These are phyloP conservation scores for Syngnathus rostellatus DNA, from an alignment of 2,797 vertebrate species.

Conservation along the genomic window DNA sequence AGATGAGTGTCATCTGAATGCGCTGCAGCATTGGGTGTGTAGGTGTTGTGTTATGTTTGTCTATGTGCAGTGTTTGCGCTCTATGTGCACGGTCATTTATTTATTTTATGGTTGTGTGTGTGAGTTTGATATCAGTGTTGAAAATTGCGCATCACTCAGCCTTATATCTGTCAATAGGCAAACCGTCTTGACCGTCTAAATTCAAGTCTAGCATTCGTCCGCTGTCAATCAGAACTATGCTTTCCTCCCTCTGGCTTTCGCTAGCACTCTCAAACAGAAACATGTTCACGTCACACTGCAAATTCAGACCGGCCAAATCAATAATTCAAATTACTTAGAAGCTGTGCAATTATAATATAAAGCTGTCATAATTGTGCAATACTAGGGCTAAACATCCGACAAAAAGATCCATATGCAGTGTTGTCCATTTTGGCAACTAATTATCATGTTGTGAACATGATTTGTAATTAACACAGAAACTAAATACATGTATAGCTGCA, in stretches of 20 bases:
- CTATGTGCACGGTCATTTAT: conserved; percentile 31
- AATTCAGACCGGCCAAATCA: background rate
- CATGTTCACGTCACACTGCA: conserved; percentile 29
- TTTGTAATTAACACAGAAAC: background rate
- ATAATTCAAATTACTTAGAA: background rate
- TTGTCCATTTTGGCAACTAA: background rate
- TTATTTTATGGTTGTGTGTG: conserved; percentile 27
- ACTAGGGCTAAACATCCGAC: background rate
- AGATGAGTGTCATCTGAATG: conserved; percentile 71
- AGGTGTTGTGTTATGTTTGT: conserved; percentile 45
- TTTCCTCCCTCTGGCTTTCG: conserved; percentile 19
- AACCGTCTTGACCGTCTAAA: conserved; percentile 55
- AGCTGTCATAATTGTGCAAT: background rate
- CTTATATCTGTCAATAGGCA: conserved; percentile 63
- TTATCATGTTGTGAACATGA: background rate
- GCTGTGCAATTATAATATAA: background rate
- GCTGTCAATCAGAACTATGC: conserved; percentile 25
- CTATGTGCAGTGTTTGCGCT: conserved; percentile 39
- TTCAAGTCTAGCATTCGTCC: conserved; percentile 39
- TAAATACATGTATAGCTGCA: background rate
- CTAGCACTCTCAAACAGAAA: conserved; percentile 35
- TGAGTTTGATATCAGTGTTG: conserved; percentile 47
- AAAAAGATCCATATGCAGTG: background rate
- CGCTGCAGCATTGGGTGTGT: conserved; percentile 62
- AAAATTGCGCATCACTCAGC: conserved; percentile 61